Percentiles rank a stretch among this genome's conserved stretches.
These are phyloP conservation scores for Anthopleura sola DNA, from an alignment of 64 coral and sea anemone genomes.

Conservation along the genomic window DNA sequence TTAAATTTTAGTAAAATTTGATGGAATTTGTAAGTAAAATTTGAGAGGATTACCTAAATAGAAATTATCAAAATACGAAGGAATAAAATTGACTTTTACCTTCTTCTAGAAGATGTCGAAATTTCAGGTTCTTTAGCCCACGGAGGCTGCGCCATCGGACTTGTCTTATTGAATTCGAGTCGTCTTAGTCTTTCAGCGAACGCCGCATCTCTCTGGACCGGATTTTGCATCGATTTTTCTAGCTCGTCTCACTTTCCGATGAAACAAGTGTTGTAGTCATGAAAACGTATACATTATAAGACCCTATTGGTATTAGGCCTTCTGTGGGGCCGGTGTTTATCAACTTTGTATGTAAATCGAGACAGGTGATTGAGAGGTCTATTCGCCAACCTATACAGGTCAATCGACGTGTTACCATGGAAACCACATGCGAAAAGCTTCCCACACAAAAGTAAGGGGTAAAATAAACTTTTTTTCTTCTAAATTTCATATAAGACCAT, in stretches of 20 bases:
- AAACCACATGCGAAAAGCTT: too few species aligned
- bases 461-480: too few species aligned
- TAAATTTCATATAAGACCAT: too few species aligned
- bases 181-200: constrained; percentile 24
- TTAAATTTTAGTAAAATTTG: neutral
- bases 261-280: neutral
- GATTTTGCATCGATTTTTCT: neutral
- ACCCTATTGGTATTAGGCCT: neutral
- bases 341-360: constrained; percentile 7
- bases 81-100: neutral
- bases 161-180: neutral
- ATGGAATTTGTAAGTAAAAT: too few species aligned
- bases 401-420: neutral
- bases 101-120: neutral
- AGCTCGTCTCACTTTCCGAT: neutral
- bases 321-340: neutral
- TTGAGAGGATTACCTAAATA: neutral
- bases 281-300: constrained; percentile 15
- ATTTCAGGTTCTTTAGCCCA: constrained; percentile 17
- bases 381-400: neutral
- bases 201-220: constrained; percentile 9
- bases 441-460: too few species aligned
- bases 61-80: neutral
- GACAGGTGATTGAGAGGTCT: neutral
- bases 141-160: neutral